Evolutionary conservation across 2,888 invertebrate genomes (phyloP), one percentile per base, ranked within the genome.

Genomic region (Melangyna quadrimaculata): DNA sequence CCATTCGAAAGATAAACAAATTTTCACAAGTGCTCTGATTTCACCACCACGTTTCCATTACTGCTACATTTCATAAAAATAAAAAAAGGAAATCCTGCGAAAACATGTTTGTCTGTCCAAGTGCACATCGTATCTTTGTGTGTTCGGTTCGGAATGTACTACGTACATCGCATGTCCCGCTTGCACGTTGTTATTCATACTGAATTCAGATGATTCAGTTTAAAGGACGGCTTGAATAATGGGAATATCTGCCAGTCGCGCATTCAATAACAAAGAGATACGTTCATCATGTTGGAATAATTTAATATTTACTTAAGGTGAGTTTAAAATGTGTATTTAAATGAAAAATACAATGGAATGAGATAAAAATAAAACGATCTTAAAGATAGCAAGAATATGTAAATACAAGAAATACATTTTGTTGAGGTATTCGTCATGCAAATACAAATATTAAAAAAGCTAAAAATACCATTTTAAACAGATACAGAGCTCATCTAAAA

Each of bases 1-100:
- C 61, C 61, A 80, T 55, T 37, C 74, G 69, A 63, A 80, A 74
- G 69, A 70, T 69, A 80, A 74, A 80, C 67, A 67, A 67, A 67
- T 67, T 67, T 67, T 9, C 32, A 40, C 61, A 45, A 65, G 45
- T 45, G 65, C 45, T n/a, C 45, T 29, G 14, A 1, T 9, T 19
- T 48, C 45, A 0, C 22, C 19, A 7, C 24, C 51, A 14, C 7
- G 19, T 35, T 51, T 35, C 2, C 14, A n/a, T n/a, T n/a, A 40
- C 24, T 1, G 14, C 12, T 57, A 12, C 10, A 7, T 57, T 57
- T 35, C 35, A 14, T 12, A 59, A 37, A 6, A n/a, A 37, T n/a
- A 57, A 32, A 24, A 67, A 35, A 22, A 51, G 35, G 6, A 19
- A n/a, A 67, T 48, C 48, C 48, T 67, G 67, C 51, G 35, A 51